These are phyloP conservation scores for Globodera ellingtonae DNA, from an alignment of 1,140 invertebrate species.

Conservation along the genomic window DNA sequence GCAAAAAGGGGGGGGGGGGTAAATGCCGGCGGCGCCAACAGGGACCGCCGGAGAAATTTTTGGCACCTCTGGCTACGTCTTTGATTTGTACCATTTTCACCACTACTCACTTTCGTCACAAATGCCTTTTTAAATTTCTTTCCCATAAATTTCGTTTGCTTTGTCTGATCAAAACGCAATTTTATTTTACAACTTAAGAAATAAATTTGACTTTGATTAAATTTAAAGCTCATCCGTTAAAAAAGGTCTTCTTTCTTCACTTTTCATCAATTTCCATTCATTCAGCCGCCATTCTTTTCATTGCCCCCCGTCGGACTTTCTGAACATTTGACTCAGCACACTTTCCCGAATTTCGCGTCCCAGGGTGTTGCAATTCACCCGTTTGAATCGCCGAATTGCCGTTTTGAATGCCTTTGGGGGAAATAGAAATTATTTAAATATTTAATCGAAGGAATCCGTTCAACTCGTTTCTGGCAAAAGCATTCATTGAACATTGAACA, in stretches of 20 bases:
- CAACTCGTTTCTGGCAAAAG: constrained; percentile 9
- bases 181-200: no score
- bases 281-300: background rate
- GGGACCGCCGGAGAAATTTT: background rate
- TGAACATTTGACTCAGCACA: constrained; percentile 47
- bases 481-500: background rate
- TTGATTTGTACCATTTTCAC: background rate
- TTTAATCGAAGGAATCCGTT: background rate
- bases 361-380: constrained; percentile 60
- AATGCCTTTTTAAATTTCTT: background rate
- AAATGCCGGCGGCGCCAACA: no score
- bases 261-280: background rate
- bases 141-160: no score
- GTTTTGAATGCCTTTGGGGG: constrained; percentile 60
- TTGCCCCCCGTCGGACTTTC: background rate
- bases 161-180: no score
- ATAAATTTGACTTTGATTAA: background rate
- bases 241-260: background rate
- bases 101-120: background rate
- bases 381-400: constrained; percentile 59
- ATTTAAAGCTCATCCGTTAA: constrained; percentile 1
- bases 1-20: no score
- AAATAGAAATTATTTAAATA: background rate
- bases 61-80: background rate
- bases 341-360: constrained; percentile 64